Evolutionary conservation across 2,888 invertebrate genomes (phyloP), one percentile per base, ranked within the genome.

Genomic region (Oegoconia quadripuncta): DNA sequence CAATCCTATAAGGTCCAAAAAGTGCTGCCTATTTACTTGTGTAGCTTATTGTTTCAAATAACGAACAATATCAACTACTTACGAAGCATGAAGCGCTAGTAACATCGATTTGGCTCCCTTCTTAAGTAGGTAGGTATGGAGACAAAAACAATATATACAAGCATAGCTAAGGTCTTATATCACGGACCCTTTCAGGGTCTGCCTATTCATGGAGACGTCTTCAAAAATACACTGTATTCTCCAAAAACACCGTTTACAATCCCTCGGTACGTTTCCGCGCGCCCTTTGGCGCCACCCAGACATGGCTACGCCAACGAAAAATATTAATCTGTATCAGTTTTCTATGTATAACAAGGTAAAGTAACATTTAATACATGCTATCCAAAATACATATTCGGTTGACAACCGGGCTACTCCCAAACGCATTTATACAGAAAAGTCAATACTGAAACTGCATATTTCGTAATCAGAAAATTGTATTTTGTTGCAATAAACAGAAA

Each of bases 201-300:
- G n/a, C 11, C n/a, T 25, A n/a, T 25, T 11, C 25, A 25, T 12
- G 8, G 7, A 9, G 7, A 4, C 5, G 2, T 22, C 2, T 2
- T 6, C 11, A 25, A 25, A 25, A 28, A 14, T 9, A 1, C 5
- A 6, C 7, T 14, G 1, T 28, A 28, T 28, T 12, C 3, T 1
- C 5, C 5, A 14, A 3, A 13, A 2, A 14, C 14, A 28, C 1
- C 14, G 14, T 28, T 28, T 6, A 28, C 4, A 31, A 9, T 12
- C n/a, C 20, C 5, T 5, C 11, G n/a, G 11, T 5, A 17, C 12
- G 18, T 7, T 11, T 5, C 22, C 22, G n/a, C 34, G 6, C 4
- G 9, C 11, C 12, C n/a, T 39, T 53, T 58, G 70, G 69, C 68
- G 69, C 68, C 72, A 72, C 68, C 72, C 70, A 68, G 70, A 68